Evolutionary conservation across 2,888 invertebrate species (phyloP).

Genomic region (Acanthoscelides obtectus): DNA sequence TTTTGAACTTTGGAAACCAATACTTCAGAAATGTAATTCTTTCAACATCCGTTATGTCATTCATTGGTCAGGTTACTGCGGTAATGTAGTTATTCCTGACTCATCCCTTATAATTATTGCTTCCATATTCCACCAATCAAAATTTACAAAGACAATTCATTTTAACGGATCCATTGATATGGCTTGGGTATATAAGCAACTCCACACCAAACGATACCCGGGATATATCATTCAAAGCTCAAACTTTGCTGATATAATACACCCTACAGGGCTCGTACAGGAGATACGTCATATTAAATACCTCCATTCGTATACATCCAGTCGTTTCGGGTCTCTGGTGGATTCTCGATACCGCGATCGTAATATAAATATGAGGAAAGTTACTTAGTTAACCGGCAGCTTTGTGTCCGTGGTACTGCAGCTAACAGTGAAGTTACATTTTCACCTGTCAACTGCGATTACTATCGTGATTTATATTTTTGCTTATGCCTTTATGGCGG

Average conservation of each 20-base stretch:
- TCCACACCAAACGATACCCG: background rate
- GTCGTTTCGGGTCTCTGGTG: background rate
- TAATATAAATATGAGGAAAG: background rate
- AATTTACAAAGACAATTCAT: too few species aligned
- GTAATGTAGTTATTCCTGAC: too few species aligned
- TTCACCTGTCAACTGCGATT: background rate
- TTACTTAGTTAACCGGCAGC: background rate
- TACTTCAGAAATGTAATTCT: too few species aligned
- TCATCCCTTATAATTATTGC: too few species aligned
- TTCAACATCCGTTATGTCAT: too few species aligned
- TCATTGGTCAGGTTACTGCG: too few species aligned
- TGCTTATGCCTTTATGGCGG: too few species aligned
- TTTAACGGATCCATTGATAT: too few species aligned
- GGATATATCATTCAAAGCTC: background rate
- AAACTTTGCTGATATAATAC: background rate
- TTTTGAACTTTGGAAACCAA: too few species aligned
- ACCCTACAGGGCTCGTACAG: background rate
- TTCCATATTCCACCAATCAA: too few species aligned
- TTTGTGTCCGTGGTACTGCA: background rate
- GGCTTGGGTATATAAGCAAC: background rate
- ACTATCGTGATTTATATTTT: background rate
- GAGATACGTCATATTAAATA: background rate
- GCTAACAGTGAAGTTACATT: background rate
- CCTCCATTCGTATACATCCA: background rate
- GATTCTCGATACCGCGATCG: background rate